Percentiles rank a stretch among this genome's conserved stretches.
phyloP scores from a whole-genome alignment of 1,140 invertebrate species.

The Drosophila paulistorum region DNA sequence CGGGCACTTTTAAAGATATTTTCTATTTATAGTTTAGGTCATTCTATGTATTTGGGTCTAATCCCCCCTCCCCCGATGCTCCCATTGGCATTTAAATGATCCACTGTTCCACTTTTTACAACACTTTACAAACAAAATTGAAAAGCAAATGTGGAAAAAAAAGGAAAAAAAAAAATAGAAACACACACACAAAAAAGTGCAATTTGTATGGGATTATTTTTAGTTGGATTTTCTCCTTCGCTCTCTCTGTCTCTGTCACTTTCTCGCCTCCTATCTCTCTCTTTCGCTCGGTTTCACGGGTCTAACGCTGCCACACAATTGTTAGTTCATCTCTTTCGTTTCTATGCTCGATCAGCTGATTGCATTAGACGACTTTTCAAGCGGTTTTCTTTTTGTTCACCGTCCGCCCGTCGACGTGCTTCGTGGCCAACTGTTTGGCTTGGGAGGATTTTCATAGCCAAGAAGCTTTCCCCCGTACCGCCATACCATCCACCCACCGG shows the following conservation, averaged over 20 bases:
- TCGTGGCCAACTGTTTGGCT: slow-evolving; percentile 64
- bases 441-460: slow-evolving; percentile 29
- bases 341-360: slow-evolving; percentile 59
- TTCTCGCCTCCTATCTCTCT: slow-evolving; percentile 19
- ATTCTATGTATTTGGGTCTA: slow-evolving; percentile 25
- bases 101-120: slow-evolving; percentile 52
- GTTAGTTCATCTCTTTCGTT: slow-evolving; percentile 28
- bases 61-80: background rate
- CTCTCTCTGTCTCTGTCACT: slow-evolving; percentile 15
- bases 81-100: slow-evolving; percentile 38
- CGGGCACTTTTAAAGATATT: slow-evolving; percentile 30
- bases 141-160: slow-evolving; percentile 4
- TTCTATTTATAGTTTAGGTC: slow-evolving; percentile 60
- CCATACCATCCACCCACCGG: background rate
- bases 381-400: slow-evolving; percentile 19
- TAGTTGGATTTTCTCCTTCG: slow-evolving; percentile 12
- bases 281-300: slow-evolving; percentile 27
- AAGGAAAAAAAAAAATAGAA: slow-evolving; percentile 7
- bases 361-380: background rate
- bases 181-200: background rate
- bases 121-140: slow-evolving; percentile 13
- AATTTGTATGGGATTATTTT: slow-evolving; percentile 4
- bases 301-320: background rate
- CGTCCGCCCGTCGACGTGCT: slow-evolving; percentile 65
- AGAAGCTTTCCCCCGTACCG: slow-evolving; percentile 15